These are phyloP conservation scores for Eristalinus aeneus DNA, from an alignment of 2,888 invertebrate genomes.

Conservation along the genomic window DNA sequence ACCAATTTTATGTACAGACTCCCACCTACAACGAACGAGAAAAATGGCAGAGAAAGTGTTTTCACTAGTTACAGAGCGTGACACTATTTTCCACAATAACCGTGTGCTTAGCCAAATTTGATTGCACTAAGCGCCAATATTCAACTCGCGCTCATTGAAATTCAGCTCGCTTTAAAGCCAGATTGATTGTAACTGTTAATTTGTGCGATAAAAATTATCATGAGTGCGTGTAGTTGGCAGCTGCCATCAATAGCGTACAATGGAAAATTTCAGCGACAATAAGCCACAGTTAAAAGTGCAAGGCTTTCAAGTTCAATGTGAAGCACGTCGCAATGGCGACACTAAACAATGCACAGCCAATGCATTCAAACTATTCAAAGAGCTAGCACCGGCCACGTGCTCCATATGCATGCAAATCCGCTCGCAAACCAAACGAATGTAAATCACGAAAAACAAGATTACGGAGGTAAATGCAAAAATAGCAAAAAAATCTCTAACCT, in stretches of 20 bases:
- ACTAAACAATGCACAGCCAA: no score
- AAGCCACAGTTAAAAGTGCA: neutral
- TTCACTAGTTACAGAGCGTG: neutral
- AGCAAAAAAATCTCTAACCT: neutral
- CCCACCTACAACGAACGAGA: neutral
- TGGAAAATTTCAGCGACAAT: neutral
- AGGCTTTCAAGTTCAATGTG: neutral
- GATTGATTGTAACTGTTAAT: neutral
- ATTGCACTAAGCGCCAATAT: neutral
- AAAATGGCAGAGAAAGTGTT: neutral
- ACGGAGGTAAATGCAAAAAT: neutral
- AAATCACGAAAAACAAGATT: neutral
- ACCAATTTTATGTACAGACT: no score
- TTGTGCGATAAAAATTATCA: neutral
- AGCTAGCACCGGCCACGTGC: neutral
- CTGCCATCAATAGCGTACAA: neutral
- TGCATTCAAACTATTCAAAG: neutral
- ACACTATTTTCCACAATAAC: neutral
- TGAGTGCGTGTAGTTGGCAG: neutral
- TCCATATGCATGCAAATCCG: neutral
- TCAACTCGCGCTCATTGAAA: neutral
- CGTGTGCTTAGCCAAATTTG: neutral
- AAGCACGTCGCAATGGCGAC: neutral
- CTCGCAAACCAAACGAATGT: neutral
- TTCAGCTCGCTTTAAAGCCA: neutral